Evolutionary conservation across 2,888 invertebrate genomes (phyloP).

Genomic region (Eupithecia inturbata): DNA sequence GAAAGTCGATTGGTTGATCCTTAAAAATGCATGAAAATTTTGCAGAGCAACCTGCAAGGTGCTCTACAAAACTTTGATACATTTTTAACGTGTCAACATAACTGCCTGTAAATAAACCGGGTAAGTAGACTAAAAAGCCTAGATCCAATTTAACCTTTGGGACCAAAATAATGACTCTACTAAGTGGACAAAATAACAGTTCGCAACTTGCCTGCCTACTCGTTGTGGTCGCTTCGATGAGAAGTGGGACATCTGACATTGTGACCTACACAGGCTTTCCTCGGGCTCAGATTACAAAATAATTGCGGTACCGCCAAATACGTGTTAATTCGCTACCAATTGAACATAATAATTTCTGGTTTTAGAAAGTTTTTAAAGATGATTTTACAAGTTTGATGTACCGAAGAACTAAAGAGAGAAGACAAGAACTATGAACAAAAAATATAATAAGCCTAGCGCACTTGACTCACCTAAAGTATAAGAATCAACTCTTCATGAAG

Average conservation of each 20-base stretch:
- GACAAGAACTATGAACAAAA: constrained; percentile 6
- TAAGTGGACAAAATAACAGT: constrained; percentile 71
- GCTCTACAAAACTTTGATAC: neutral
- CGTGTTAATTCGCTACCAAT: constrained; percentile 31
- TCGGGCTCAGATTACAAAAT: constrained; percentile 51
- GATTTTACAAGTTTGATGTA: neutral
- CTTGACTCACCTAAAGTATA: constrained; percentile 64
- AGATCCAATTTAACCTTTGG: constrained; percentile 12
- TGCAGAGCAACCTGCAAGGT: too few species aligned
- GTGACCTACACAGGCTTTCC: constrained; percentile 71
- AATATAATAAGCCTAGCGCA: constrained; percentile 30
- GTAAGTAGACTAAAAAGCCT: constrained; percentile 9
- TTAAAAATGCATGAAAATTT: neutral
- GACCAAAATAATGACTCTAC: constrained; percentile 38
- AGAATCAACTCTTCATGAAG: constrained; percentile 75
- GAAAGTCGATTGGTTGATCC: neutral
- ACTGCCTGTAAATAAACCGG: constrained; percentile 3
- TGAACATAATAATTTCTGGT: constrained; percentile 4
- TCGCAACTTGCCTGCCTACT: constrained; percentile 62
- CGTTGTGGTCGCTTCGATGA: constrained; percentile 64
- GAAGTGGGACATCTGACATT: constrained; percentile 77
- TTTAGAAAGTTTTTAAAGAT: constrained; percentile 24
- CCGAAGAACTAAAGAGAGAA: neutral
- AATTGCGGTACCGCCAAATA: constrained; percentile 40
- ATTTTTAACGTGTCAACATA: neutral